These are phyloP conservation scores for Euwallacea similis DNA, from an alignment of 1,140 invertebrate species.

Conservation along the genomic window DNA sequence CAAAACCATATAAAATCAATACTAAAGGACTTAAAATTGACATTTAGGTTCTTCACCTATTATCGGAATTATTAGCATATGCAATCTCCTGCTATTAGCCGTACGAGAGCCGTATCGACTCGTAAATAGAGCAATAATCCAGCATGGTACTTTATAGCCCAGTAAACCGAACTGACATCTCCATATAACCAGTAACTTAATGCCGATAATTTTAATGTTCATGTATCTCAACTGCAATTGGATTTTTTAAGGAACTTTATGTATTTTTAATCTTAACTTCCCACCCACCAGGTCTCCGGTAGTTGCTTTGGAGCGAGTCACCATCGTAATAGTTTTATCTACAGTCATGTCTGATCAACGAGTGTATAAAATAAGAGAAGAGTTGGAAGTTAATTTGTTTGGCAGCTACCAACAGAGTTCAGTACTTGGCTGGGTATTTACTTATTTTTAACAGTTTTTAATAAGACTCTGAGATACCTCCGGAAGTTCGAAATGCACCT, in stretches of 20 bases:
- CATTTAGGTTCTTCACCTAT: background rate
- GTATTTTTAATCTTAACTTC: constrained; percentile 15
- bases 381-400: no score
- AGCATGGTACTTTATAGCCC: background rate
- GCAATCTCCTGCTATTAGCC: no score
- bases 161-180: background rate
- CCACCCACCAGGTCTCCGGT: constrained; percentile 1
- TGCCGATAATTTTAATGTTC: constrained; percentile 1
- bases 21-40: background rate
- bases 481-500: no score
- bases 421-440: no score
- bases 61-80: no score
- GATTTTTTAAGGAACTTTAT: constrained; percentile 11
- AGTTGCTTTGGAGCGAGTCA: background rate
- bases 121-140: constrained; percentile 2
- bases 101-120: background rate
- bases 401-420: no score
- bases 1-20: background rate
- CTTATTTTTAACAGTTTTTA: no score
- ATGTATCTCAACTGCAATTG: constrained; percentile 1
- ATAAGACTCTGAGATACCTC: no score
- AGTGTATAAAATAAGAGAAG: no score
- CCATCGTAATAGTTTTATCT: no score
- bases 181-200: constrained; percentile 16
- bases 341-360: no score